Percentiles rank a stretch among this genome's conserved stretches.
phyloP scores from a whole-genome alignment of 2,113 vertebrate genomes.

The Neopipo cinnamomea region DNA sequence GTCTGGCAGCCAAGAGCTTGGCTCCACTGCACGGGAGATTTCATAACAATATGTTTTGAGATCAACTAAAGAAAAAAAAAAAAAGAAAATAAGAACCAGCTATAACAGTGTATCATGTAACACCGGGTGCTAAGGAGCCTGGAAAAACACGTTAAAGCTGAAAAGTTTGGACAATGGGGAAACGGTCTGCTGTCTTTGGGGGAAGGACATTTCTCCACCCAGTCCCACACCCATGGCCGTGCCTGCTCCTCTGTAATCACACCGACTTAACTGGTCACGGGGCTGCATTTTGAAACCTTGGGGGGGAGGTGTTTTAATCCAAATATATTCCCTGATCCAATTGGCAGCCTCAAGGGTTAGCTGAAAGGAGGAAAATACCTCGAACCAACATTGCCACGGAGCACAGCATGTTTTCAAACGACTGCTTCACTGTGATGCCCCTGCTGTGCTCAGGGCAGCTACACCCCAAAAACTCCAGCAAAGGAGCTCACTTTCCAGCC shows the following conservation, averaged over 20 bases:
- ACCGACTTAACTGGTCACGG: background rate
- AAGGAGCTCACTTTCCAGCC: background rate
- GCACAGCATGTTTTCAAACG: background rate
- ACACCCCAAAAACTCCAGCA: background rate
- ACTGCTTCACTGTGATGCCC: too few species aligned
- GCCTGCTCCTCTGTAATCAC: background rate
- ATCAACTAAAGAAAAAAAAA: background rate
- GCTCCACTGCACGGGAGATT: background rate
- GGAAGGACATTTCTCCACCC: background rate
- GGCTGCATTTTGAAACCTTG: background rate
- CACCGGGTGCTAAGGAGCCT: background rate
- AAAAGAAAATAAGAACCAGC: background rate
- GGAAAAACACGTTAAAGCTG: background rate
- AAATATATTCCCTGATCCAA: background rate
- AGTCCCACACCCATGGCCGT: rapidly evolving
- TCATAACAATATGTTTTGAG: background rate
- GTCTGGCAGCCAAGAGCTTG: background rate
- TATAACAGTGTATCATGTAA: background rate
- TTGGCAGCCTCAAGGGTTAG: background rate
- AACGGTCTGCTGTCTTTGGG: background rate
- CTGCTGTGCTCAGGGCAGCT: background rate
- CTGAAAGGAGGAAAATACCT: background rate
- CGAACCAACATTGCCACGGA: background rate
- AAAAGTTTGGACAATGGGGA: background rate
- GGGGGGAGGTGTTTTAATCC: background rate